Evolutionary conservation across 1,140 invertebrate species (phyloP).

Genomic region (Bradynema listronoti): DNA sequence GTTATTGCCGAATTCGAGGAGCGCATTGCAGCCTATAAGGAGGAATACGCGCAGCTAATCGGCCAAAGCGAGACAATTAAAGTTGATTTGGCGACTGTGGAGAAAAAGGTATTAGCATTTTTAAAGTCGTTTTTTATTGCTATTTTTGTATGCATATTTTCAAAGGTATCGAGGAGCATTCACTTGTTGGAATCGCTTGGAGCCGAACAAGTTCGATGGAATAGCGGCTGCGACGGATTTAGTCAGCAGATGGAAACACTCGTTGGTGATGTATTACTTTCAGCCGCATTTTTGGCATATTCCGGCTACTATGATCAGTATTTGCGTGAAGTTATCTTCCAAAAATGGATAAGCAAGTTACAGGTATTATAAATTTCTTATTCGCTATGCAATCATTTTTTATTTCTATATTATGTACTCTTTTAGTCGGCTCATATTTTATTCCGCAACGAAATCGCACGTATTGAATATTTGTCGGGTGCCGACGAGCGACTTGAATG

Average conservation of each 20-base stretch:
- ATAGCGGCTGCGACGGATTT: slow-evolving; percentile 91
- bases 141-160: too few species aligned
- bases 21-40: slow-evolving; percentile 82
- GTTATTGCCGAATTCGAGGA: slow-evolving; percentile 84
- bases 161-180: slow-evolving; percentile 92
- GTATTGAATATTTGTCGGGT: slow-evolving; percentile 96
- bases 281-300: slow-evolving; percentile 87
- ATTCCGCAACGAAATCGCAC: slow-evolving; percentile 83
- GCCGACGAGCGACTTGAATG: slow-evolving; percentile 92
- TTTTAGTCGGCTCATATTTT: slow-evolving; percentile 78
- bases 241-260: slow-evolving; percentile 98
- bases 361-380: too few species aligned
- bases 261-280: slow-evolving; percentile 87
- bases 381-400: too few species aligned
- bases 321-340: slow-evolving; percentile 80
- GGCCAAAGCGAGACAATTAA: slow-evolving; percentile 98
- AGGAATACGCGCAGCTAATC: slow-evolving; percentile 91
- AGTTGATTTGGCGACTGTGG: slow-evolving; percentile 87
- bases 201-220: slow-evolving; percentile 92
- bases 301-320: slow-evolving; percentile 99
- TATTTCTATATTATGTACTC: too few species aligned
- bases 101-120: too few species aligned
- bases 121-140: too few species aligned
- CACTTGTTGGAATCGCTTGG: slow-evolving; percentile 83
- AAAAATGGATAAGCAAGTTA: slow-evolving; percentile 94